phyloP scores from a whole-genome alignment of 2,888 invertebrate species.

The Loripinus fragilis region DNA sequence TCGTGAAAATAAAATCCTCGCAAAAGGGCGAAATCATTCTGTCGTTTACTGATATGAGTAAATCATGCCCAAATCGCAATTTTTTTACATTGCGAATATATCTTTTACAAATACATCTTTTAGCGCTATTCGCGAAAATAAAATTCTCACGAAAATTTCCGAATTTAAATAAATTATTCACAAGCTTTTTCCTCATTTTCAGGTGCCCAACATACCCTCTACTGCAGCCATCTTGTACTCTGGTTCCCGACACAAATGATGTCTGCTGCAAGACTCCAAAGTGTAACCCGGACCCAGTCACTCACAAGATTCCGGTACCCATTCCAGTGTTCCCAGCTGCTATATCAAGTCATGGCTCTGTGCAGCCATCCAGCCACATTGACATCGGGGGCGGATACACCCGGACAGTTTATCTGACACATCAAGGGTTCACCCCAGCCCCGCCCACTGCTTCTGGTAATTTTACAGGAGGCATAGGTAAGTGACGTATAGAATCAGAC shows the following conservation, averaged over 20 bases:
- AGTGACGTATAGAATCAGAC: too few relatives aligned
- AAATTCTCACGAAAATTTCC: too few relatives aligned
- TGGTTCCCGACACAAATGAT: constrained; percentile 64
- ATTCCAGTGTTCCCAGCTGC: constrained; percentile 69
- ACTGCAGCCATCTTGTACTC: constrained; percentile 62
- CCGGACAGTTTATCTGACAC: constrained; percentile 51
- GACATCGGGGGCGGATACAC: constrained; percentile 56
- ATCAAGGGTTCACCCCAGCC: constrained; percentile 65
- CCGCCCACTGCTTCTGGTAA: constrained; percentile 61
- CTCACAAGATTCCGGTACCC: constrained; percentile 63
- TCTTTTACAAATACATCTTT: too few relatives aligned
- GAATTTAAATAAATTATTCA: too few relatives aligned
- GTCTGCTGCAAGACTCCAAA: constrained; percentile 66
- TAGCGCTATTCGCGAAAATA: too few relatives aligned
- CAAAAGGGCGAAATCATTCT: too few relatives aligned
- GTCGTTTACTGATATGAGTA: too few relatives aligned
- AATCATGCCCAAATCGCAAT: too few relatives aligned
- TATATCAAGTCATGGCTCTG: constrained; percentile 64
- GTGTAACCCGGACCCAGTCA: constrained; percentile 66
- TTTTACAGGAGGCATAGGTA: constrained; percentile 65
- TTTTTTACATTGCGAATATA: too few relatives aligned
- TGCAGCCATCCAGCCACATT: constrained; percentile 62
- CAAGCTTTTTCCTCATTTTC: too few relatives aligned
- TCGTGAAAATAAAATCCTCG: too few relatives aligned
- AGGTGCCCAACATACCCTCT: constrained; percentile 67